Conservation (phyloP, 92 coral and sea anemone genomes). For the Desmophyllum pertusum region DNA sequence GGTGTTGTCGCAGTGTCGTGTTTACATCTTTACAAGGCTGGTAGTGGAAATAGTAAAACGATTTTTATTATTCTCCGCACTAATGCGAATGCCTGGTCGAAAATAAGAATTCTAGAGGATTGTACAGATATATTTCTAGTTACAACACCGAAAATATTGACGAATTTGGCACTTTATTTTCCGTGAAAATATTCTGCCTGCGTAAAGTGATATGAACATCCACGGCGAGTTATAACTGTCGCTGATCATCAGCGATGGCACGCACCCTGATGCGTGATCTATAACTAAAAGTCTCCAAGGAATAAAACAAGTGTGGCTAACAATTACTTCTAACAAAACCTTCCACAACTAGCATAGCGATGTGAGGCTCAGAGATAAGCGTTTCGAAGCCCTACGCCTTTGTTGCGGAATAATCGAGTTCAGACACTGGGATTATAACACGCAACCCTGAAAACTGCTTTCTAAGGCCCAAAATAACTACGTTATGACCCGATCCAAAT, state of each 20-base stretch:
- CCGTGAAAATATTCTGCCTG: too few relatives aligned
- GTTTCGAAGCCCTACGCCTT: too few relatives aligned
- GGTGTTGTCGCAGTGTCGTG: too few relatives aligned
- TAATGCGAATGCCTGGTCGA: background rate
- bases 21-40: background rate
- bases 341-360: background rate
- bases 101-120: background rate
- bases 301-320: background rate
- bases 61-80: background rate
- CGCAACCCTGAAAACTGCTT: background rate
- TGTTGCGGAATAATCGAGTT: too few relatives aligned
- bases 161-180: too few relatives aligned
- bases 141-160: background rate
- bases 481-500: background rate
- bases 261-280: background rate
- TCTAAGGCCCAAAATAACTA: background rate
- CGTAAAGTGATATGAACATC: background rate
- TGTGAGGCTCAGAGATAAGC: background rate
- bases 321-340: background rate
- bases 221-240: background rate
- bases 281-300: background rate
- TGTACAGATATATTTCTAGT: background rate
- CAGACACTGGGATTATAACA: background rate
- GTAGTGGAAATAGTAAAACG: background rate
- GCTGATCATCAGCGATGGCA: too few relatives aligned